phyloP scores from a whole-genome alignment of 2,888 invertebrate genomes.

The Psococerastis gibbosa region DNA sequence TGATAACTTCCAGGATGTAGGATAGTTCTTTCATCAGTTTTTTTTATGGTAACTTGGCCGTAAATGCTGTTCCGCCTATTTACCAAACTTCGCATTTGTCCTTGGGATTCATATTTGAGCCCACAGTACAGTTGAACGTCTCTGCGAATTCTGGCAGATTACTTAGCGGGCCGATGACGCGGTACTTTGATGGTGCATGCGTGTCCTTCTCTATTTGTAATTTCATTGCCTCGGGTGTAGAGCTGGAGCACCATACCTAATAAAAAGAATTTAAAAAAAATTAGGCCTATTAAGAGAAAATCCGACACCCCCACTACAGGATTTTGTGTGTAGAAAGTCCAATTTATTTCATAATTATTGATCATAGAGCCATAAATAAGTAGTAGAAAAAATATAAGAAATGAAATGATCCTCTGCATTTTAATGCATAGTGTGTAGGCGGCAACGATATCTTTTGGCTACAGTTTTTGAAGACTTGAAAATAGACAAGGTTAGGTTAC shows the following conservation, averaged over 20 bases:
- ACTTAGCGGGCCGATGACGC: conserved; percentile 73
- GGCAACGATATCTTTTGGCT: too few species aligned
- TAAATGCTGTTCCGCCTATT: too few species aligned
- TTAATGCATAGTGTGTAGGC: too few species aligned
- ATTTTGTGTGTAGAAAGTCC: neutral
- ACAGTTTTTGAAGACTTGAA: too few species aligned
- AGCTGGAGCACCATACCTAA: conserved; percentile 81
- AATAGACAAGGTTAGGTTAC: too few species aligned
- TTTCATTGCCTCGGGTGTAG: conserved; percentile 61
- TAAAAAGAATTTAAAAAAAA: conserved; percentile 13
- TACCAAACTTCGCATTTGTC: conserved; percentile 83
- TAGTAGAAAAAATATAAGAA: neutral
- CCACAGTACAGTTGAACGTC: conserved; percentile 53
- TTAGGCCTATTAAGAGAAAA: conserved; percentile 7
- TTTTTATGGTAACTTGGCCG: too few species aligned
- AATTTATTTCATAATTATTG: neutral
- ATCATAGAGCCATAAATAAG: too few species aligned
- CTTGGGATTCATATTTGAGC: conserved; percentile 66
- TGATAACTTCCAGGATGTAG: too few species aligned
- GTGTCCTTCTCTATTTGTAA: conserved; percentile 85
- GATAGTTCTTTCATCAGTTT: too few species aligned
- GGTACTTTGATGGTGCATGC: conserved; percentile 71
- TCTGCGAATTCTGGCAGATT: conserved; percentile 67
- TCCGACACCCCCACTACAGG: neutral
- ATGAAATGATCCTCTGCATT: too few species aligned